Percentiles rank a stretch among this genome's conserved stretches.
These are phyloP conservation scores for Lonchura striata DNA, from an alignment of 2,113 vertebrate genomes.

Conservation along the genomic window DNA sequence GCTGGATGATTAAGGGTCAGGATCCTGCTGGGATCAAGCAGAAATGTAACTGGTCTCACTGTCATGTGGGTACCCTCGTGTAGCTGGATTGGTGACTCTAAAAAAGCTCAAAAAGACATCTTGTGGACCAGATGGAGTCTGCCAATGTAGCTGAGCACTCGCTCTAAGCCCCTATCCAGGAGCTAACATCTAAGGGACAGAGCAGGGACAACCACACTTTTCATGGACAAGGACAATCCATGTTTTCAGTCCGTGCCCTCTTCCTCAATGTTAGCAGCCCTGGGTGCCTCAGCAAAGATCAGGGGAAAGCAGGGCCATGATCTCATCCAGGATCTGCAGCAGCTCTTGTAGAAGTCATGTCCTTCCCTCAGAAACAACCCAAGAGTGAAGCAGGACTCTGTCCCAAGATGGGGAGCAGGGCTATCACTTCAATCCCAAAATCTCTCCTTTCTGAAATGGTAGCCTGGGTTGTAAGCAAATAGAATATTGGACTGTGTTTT, in stretches of 20 bases:
- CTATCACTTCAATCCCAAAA: neutral
- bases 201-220: neutral
- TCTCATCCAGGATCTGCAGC: neutral
- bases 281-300: neutral
- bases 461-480: neutral
- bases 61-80: fast-evolving
- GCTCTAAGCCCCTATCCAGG: neutral
- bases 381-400: neutral
- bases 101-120: neutral
- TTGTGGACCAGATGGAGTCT: neutral
- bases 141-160: neutral
- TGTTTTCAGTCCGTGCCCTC: neutral
- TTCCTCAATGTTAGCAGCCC: neutral
- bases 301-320: neutral
- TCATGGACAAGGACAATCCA: neutral
- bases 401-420: neutral
- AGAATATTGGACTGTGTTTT: neutral
- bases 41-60: neutral
- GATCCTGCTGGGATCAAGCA: neutral
- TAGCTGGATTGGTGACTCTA: neutral
- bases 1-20: neutral
- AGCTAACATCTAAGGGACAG: neutral
- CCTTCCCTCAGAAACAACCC: neutral
- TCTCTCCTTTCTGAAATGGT: neutral
- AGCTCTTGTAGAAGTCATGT: neutral